A percentile compares a stretch with the other conserved stretches of the same genome.
These are phyloP conservation scores for Petrocephalus schoutedeni DNA, from an alignment of 2,797 vertebrate species.

Conservation along the genomic window DNA sequence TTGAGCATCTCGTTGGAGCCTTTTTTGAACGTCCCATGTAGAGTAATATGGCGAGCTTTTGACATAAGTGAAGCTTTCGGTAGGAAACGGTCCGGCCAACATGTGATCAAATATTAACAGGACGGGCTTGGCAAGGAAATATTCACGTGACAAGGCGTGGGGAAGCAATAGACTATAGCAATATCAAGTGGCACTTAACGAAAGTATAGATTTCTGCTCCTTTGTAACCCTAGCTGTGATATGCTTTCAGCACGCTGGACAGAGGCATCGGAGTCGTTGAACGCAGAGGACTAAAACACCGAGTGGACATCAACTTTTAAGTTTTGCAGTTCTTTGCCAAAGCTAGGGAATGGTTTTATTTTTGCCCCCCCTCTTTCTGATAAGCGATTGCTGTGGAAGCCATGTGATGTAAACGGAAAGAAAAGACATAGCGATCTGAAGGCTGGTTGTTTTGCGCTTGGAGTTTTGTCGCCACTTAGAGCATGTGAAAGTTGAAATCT, in stretches of 20 bases:
- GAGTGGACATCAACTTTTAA: conserved; percentile 66
- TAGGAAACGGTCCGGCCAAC: conserved; percentile 73
- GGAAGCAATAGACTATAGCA: conserved; percentile 69
- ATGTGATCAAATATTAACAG: conserved; percentile 87
- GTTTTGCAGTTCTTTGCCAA: conserved; percentile 57
- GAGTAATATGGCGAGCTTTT: conserved; percentile 50
- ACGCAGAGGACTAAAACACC: conserved; percentile 64
- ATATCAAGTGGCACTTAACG: conserved; percentile 78
- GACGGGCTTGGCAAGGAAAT: conserved; percentile 73
- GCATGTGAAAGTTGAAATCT: conserved; percentile 80
- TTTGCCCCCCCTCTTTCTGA: conserved; percentile 66
- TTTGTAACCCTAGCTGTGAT: conserved; percentile 65
- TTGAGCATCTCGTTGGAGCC: conserved; percentile 42
- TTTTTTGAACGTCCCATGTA: conserved; percentile 34
- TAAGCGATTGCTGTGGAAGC: conserved; percentile 59
- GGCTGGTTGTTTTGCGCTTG: conserved; percentile 59
- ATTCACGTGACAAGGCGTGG: conserved; percentile 84
- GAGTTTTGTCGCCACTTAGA: conserved; percentile 69
- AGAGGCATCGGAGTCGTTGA: conserved; percentile 77
- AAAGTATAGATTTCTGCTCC: conserved; percentile 67
- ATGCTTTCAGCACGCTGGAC: conserved; percentile 90
- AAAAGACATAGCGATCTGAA: conserved; percentile 40
- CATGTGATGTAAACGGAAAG: conserved; percentile 50
- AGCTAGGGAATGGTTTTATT: conserved; percentile 57
- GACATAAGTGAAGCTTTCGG: conserved; percentile 53